These are phyloP conservation scores for Nematolebias whitei DNA, from an alignment of 2,113 vertebrate species.

Conservation along the genomic window DNA sequence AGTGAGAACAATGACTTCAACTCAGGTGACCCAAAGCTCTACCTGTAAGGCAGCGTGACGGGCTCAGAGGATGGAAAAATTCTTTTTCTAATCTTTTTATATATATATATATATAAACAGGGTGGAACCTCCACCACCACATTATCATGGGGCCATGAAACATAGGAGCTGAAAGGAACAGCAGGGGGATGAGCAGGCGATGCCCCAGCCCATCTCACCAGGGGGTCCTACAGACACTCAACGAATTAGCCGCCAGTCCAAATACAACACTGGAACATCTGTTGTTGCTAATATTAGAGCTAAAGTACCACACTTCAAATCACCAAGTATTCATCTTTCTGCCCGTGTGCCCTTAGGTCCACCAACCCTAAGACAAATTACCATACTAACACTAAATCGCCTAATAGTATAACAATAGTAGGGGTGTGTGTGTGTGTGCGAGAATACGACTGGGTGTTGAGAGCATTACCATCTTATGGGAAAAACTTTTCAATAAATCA, in stretches of 20 bases:
- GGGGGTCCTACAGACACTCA: constrained; percentile 35
- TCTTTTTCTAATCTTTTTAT: constrained; percentile 63
- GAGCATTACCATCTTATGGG: neutral
- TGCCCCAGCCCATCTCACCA: constrained; percentile 30
- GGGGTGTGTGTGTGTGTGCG: constrained; percentile 12
- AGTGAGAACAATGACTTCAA: no score
- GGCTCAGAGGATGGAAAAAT: constrained; percentile 70
- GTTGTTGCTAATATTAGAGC: constrained; percentile 51
- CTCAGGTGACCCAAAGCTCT: neutral
- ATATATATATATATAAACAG: constrained; percentile 51
- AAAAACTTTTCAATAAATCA: constrained; percentile 8
- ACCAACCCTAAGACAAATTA: constrained; percentile 28
- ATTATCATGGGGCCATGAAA: constrained; percentile 67
- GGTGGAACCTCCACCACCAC: constrained; percentile 20
- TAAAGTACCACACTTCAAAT: constrained; percentile 55
- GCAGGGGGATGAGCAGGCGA: constrained; percentile 49
- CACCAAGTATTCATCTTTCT: constrained; percentile 57
- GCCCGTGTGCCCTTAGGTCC: constrained; percentile 32
- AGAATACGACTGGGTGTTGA: constrained; percentile 14
- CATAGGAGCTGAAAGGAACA: constrained; percentile 65
- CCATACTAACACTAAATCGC: no score
- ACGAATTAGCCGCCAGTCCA: constrained; percentile 69
- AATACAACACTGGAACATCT: constrained; percentile 53
- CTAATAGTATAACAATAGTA: constrained; percentile 34
- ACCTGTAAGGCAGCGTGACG: constrained; percentile 44